Evolutionary conservation across 2,113 vertebrate species (phyloP), one percentile per base, ranked within the genome.

Genomic region (Asarcornis scutulata): DNA sequence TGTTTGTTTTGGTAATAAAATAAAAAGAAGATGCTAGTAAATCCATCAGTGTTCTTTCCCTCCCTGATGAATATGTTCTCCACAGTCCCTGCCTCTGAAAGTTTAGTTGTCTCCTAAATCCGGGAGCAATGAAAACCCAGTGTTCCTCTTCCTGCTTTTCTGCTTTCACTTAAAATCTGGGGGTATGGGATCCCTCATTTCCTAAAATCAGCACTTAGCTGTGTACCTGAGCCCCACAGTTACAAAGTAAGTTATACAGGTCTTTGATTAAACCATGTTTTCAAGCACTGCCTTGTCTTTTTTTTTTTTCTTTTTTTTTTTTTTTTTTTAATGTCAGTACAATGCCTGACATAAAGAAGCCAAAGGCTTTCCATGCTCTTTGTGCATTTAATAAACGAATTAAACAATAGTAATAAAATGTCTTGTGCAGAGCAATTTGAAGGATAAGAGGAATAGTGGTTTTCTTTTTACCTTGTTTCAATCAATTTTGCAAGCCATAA

Each of bases 1-100:
- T 95, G 67, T 75, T 95, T 96, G 96, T 94, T 96, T 93, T 92
- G 83, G 89, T 92, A 93, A 82, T 96, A 93, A 94, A 97, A 88
- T 29, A 78, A 76, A 90, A 83, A 92, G 68, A 82, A 94, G 77
- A 88, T 68, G 25, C 48, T 44, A 76, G 78, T 94, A 96, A 95
- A 96, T 94, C 91, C n/a, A 80, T 87, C 87, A 87, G 44, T 52
- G 12, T 50, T 73, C 50, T 76, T 87, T 46, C n/a, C 55, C 62
- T 85, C 78, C 81, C 55, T 46, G 84, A 94, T 85, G 71, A 92
- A 92, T 85, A 87, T 34, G 84, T 95, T 92, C 78, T 91, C 40
- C 71, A 40, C 44, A 89, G 58, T 69, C 18, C 21, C 62, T 89
- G 53, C 31, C 58, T 92, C 71, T 58, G 48, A 92, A 94, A 95